Evolutionary conservation across 2,113 vertebrate genomes (phyloP).

Genomic region (Montifringilla adamsi): DNA sequence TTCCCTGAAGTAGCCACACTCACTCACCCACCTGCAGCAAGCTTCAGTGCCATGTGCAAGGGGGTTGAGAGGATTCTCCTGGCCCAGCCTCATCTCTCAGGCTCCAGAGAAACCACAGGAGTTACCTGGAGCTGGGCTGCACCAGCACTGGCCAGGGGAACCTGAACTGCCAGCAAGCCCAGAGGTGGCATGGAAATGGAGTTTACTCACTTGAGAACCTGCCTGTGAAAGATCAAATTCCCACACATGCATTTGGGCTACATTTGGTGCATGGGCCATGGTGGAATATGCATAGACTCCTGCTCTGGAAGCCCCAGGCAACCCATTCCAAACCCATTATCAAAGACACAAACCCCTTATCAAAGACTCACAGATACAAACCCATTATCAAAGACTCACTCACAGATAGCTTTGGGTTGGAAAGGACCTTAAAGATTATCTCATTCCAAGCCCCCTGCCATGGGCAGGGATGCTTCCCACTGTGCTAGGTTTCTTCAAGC

Average conservation of each 20-base stretch:
- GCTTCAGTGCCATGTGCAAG: neutral
- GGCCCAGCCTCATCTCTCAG: neutral
- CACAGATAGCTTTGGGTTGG: neutral
- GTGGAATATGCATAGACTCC: accelerated
- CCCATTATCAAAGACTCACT: neutral
- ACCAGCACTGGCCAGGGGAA: neutral
- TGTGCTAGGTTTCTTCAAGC: neutral
- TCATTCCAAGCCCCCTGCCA: neutral
- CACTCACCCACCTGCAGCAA: neutral
- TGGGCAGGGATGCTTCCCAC: neutral
- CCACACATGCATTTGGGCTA: accelerated
- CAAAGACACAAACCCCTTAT: neutral
- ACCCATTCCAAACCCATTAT: neutral
- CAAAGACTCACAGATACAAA: neutral
- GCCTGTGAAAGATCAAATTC: neutral
- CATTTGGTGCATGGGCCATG: accelerated
- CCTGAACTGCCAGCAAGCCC: neutral
- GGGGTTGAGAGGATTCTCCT: neutral
- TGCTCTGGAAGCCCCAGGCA: neutral
- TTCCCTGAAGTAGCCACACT: neutral
- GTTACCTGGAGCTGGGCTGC: neutral
- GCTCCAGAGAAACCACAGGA: neutral
- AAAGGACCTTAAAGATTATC: neutral
- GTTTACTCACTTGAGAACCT: neutral
- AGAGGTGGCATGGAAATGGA: neutral